Percentiles rank a stretch among this genome's conserved stretches.
phyloP scores from a whole-genome alignment of 2,113 vertebrate species.

The Zapus hudsonius region DNA sequence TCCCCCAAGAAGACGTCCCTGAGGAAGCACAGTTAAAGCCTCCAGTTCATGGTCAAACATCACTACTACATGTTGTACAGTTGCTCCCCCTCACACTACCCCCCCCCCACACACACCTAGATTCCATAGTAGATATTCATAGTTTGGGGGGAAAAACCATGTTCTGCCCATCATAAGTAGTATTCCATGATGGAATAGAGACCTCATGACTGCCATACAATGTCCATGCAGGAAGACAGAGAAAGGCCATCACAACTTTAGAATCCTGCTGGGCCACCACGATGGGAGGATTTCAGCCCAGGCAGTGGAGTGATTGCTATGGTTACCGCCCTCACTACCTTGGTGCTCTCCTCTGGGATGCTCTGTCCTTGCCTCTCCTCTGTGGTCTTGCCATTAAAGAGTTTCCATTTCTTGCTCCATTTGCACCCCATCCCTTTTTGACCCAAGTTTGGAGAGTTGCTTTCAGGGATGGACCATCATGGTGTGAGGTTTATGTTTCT shows the following conservation, averaged over 20 bases:
- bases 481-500: background rate
- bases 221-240: background rate
- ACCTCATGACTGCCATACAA: background rate
- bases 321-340: background rate
- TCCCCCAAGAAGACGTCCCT: background rate
- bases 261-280: background rate
- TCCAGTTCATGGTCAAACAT: background rate
- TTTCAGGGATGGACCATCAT: background rate
- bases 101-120: no score
- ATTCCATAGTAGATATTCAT: background rate
- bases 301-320: background rate
- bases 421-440: background rate
- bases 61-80: background rate
- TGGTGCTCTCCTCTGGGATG: background rate
- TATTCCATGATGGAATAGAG: background rate
- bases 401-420: background rate
- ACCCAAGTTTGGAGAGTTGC: background rate
- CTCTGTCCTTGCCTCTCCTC: background rate
- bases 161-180: background rate
- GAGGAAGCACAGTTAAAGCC: background rate
- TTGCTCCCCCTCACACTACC: no score
- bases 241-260: no score
- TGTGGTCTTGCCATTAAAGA: background rate
- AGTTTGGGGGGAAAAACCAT: background rate
- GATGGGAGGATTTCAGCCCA: background rate